Conservation (phyloP, 2,888 invertebrate genomes). For the Drosophila lutescens region DNA sequence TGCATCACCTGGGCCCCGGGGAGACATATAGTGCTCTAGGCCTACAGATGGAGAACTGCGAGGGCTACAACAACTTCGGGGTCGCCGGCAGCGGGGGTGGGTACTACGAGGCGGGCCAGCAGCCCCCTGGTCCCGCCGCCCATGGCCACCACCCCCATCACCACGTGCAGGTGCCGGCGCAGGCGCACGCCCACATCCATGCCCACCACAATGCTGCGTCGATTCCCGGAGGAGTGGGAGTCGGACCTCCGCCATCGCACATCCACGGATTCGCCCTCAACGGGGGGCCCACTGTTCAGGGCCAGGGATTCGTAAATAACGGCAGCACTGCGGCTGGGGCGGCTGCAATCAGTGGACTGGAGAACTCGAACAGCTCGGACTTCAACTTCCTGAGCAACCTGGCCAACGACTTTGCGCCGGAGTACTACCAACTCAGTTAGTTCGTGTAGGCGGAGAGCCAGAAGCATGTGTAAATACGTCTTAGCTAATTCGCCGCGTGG, state of each 20-base stretch:
- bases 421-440: conserved; percentile 89
- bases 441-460: conserved; percentile 66
- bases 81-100: conserved; percentile 51
- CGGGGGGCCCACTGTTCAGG: conserved; percentile 48
- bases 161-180: conserved; percentile 85
- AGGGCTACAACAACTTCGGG: conserved; percentile 77
- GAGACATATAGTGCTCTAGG: conserved; percentile 78
- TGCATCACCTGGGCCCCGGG: conserved; percentile 72
- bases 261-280: conserved; percentile 71
- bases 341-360: conserved; percentile 87
- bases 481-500: conserved; percentile 48
- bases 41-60: conserved; percentile 82
- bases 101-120: conserved; percentile 81
- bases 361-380: conserved; percentile 95
- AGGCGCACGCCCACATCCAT: conserved; percentile 83
- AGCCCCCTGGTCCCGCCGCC: conserved; percentile 84
- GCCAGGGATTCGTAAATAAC: conserved; percentile 62
- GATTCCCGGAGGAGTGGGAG: conserved; percentile 52
- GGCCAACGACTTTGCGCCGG: conserved; percentile 96
- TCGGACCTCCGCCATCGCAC: conserved; percentile 66
- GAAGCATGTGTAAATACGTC: conserved; percentile 53
- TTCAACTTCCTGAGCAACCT: conserved; percentile 96
- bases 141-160: conserved; percentile 86
- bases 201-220: conserved; percentile 60
- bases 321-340: conserved; percentile 79